Conservation (phyloP, 2,113 vertebrate species). For the Stigmatopora nigra region DNA sequence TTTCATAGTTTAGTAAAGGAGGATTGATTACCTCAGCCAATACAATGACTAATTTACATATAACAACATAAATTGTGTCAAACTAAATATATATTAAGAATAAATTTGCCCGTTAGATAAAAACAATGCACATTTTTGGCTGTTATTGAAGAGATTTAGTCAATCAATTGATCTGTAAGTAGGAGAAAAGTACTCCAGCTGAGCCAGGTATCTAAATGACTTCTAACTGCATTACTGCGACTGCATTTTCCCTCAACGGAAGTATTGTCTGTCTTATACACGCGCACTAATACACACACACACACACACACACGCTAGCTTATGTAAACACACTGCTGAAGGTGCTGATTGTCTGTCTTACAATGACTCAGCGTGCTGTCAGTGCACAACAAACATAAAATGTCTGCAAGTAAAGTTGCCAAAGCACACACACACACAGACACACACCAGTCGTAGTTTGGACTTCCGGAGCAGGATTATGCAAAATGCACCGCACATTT, state of each 20-base stretch:
- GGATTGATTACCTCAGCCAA: background rate
- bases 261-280: slow-evolving; percentile 25
- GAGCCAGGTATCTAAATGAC: slow-evolving; percentile 52
- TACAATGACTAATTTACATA: background rate
- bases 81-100: background rate
- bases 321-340: slow-evolving; percentile 6
- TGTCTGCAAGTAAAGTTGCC: background rate
- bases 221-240: slow-evolving; percentile 32
- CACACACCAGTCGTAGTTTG: background rate
- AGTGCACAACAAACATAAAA: slow-evolving; percentile 3
- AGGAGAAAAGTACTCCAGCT: slow-evolving; percentile 47
- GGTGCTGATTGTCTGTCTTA: slow-evolving; percentile 11
- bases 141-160: slow-evolving; percentile 30
- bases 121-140: background rate
- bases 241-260: slow-evolving; percentile 38
- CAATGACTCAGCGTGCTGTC: slow-evolving; percentile 1
- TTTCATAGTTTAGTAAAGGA: background rate
- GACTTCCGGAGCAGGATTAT: background rate
- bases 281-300: slow-evolving; percentile 40
- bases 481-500: background rate
- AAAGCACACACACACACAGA: background rate
- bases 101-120: background rate
- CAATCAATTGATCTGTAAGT: slow-evolving; percentile 58
- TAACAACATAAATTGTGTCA: background rate
- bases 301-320: slow-evolving; percentile 25